A percentile compares a stretch with the other conserved stretches of the same genome.
phyloP scores from a whole-genome alignment of 2,113 vertebrate species.

The Carollia perspicillata region DNA sequence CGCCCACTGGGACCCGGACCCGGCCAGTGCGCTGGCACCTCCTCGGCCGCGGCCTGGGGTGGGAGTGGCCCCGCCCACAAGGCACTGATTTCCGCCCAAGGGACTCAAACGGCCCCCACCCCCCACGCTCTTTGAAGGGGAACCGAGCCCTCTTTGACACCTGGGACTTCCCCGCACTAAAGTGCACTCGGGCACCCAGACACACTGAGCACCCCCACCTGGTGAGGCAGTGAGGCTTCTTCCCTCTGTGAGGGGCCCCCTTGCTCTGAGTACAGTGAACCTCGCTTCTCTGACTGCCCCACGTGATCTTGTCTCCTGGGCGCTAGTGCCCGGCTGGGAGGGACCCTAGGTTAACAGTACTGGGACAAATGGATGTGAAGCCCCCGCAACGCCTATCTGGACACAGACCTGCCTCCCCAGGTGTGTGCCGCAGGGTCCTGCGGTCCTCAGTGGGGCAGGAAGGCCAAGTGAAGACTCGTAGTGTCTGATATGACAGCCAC shows the following conservation, averaged over 20 bases:
- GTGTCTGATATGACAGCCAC: not conserved
- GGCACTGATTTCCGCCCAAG: not conserved
- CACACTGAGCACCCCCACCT: not conserved
- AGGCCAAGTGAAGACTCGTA: too few relatives aligned
- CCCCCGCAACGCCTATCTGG: not conserved
- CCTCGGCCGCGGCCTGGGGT: not conserved
- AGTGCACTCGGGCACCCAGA: not conserved
- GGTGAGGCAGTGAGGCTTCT: not conserved
- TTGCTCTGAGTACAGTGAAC: not conserved
- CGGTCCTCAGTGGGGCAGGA: not conserved
- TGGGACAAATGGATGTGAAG: not conserved
- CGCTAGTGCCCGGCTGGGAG: not conserved
- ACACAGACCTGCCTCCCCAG: not conserved
- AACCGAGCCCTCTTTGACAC: too few relatives aligned
- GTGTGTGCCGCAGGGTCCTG: not conserved
- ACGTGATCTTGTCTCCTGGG: not conserved
- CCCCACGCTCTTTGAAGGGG: too few relatives aligned
- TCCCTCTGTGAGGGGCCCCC: not conserved
- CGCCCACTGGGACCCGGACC: not conserved
- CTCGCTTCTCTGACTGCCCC: not conserved
- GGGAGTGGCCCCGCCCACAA: not conserved
- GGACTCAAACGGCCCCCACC: not conserved
- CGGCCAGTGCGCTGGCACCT: not conserved
- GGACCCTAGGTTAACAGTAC: not conserved
- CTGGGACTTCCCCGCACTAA: not conserved